These are phyloP conservation scores for Origma solitaria DNA, from an alignment of 2,113 vertebrate genomes.

Conservation along the genomic window DNA sequence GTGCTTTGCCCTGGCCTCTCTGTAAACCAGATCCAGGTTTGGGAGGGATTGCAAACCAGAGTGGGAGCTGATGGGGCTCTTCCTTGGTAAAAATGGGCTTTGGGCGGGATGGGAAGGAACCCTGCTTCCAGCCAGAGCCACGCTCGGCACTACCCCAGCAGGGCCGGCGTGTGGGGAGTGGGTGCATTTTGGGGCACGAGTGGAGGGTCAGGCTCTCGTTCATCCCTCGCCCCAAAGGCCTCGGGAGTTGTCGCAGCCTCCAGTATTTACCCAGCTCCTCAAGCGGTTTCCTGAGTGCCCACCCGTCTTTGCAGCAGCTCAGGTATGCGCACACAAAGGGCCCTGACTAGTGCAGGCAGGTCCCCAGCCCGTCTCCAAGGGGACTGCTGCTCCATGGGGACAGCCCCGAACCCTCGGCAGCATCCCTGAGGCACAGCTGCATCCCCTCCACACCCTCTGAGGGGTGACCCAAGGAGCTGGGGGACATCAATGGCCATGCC, in stretches of 20 bases:
- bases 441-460: accelerated
- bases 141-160: not conserved
- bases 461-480: not conserved
- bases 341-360: not conserved
- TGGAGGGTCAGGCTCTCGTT: accelerated
- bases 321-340: slow-evolving; percentile 33
- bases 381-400: not conserved
- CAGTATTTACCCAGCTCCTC: not conserved
- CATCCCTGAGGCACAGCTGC: not conserved
- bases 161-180: accelerated
- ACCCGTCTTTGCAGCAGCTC: not conserved
- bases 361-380: not conserved
- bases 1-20: accelerated
- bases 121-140: not conserved
- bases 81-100: not conserved
- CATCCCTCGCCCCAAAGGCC: not conserved
- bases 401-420: not conserved
- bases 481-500: not conserved
- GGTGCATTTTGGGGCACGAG: not conserved
- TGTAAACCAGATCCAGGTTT: not conserved
- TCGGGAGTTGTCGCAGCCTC: not conserved
- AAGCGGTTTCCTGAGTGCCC: not conserved
- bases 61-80: accelerated
- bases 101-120: accelerated
- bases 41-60: not conserved